Evolutionary conservation across 2,797 vertebrate species (phyloP).

Genomic region (Spinus olivaceus): DNA sequence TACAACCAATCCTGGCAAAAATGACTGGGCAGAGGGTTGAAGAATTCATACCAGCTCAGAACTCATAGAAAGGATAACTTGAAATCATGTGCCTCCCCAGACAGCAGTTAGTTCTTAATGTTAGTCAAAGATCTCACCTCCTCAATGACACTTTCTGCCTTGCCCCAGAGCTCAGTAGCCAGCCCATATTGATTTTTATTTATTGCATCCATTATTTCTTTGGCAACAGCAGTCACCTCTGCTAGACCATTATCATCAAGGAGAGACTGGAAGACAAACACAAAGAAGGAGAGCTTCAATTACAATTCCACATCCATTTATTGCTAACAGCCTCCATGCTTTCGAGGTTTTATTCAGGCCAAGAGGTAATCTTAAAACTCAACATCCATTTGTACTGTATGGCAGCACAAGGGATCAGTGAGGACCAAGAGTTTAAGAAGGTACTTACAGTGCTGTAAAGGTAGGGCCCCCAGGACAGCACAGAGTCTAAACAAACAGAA

Average conservation of each 20-base stretch:
- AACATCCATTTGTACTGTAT: neutral
- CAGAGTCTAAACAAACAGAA: constrained; percentile 84
- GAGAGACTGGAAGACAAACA: constrained; percentile 81
- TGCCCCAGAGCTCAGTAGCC: constrained; percentile 88
- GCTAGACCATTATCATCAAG: constrained; percentile 87
- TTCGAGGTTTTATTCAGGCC: neutral
- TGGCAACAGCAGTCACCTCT: constrained; percentile 82
- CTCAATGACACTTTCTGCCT: constrained; percentile 83
- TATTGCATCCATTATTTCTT: constrained; percentile 82
- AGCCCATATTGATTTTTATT: constrained; percentile 75
- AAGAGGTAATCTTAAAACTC: neutral
- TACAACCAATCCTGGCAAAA: neutral
- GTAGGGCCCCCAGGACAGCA: constrained; percentile 94
- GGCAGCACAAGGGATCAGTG: neutral
- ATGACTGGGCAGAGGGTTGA: neutral
- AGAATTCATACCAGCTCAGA: neutral
- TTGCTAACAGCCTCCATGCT: neutral
- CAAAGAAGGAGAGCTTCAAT: neutral
- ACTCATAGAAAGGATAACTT: neutral
- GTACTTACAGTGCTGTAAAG: constrained; percentile 92
- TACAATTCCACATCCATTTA: neutral
- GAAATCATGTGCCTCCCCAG: neutral
- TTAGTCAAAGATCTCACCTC: constrained; percentile 71
- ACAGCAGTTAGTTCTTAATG: neutral
- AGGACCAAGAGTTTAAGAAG: neutral